These are phyloP conservation scores for Delphinus delphis DNA, from an alignment of 2,113 vertebrate species.

Conservation along the genomic window DNA sequence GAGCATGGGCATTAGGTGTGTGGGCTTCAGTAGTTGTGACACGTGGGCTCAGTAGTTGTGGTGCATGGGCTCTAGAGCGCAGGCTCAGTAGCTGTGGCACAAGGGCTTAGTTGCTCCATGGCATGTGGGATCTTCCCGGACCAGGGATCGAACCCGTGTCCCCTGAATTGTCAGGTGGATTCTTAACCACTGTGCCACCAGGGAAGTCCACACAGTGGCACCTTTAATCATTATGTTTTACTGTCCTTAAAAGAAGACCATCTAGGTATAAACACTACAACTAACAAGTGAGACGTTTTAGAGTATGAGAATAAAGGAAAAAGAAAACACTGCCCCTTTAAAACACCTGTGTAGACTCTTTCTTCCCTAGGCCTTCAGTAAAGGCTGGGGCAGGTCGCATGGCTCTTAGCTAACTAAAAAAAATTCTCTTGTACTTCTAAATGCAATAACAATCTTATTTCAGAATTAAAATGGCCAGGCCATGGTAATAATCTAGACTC, in stretches of 20 bases:
- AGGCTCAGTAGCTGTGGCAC: too few species aligned
- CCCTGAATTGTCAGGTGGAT: too few species aligned
- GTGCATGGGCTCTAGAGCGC: too few species aligned
- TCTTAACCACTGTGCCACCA: too few species aligned
- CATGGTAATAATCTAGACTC: not conserved
- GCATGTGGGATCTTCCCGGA: too few species aligned
- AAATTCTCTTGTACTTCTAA: not conserved
- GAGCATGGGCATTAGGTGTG: fast-evolving
- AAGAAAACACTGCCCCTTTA: not conserved
- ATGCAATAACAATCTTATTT: not conserved
- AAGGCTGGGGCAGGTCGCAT: not conserved
- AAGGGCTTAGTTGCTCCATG: too few species aligned
- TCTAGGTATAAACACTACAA: not conserved
- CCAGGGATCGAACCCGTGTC: too few species aligned
- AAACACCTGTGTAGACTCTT: not conserved
- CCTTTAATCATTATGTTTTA: not conserved
- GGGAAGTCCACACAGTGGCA: not conserved
- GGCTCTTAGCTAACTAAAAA: not conserved
- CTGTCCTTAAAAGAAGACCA: not conserved
- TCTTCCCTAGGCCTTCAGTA: not conserved
- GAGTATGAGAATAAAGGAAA: not conserved
- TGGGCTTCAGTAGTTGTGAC: too few species aligned
- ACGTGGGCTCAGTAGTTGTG: too few species aligned
- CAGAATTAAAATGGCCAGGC: not conserved
- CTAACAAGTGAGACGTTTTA: not conserved